Evolutionary conservation across 2,888 invertebrate species (phyloP), one percentile per base, ranked within the genome.

Genomic region (Phaedon cochleariae): DNA sequence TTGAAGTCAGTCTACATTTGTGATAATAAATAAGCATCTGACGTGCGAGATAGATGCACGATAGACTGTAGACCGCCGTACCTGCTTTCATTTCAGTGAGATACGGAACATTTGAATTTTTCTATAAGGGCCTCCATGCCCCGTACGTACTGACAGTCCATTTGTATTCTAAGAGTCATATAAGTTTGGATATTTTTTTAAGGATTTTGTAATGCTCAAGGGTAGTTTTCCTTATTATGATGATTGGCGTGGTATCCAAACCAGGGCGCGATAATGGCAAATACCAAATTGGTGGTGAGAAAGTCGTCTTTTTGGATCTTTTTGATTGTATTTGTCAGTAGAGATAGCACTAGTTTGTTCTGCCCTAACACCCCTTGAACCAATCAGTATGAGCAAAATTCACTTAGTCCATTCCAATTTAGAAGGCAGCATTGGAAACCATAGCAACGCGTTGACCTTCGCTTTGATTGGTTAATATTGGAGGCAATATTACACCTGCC

Each of bases 131-230:
- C 53, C 53, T 45, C 15, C 6, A 17, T 41, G 55, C 62, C 62
- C 26, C 67, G 55, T 68, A 71, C 69, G 80, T 79, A 81, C 80
- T 81, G 80, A 81, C 80, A 80, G 80, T 81, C 80, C 81, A 81
- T 81, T 75, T 76, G 75, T 79, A 78, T 77, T 77, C 73, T 79
- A 80, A 79, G 78, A 81, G 77, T 81, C 79, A 80, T 75, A 75
- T 79, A 79, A 76, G 79, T 82, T 81, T 79, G 80, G 79, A 81
- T 81, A 81, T 81, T 82, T 82, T 81, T 81, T 81, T 79, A 81
- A 80, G 41, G 75, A 76, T 77, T 79, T 82, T 80, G 77, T 81
- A 82, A 81, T 81, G 82, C 82, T 82, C 82, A 82, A 82, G 75
- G 76, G 77, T 75, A 76, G 75, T 74, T 70, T 68, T 66, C 70